Percentiles rank a stretch among this genome's conserved stretches.
These are phyloP conservation scores for Anarhynchus alexandrinus DNA, from an alignment of 2,113 vertebrate genomes.

Conservation along the genomic window DNA sequence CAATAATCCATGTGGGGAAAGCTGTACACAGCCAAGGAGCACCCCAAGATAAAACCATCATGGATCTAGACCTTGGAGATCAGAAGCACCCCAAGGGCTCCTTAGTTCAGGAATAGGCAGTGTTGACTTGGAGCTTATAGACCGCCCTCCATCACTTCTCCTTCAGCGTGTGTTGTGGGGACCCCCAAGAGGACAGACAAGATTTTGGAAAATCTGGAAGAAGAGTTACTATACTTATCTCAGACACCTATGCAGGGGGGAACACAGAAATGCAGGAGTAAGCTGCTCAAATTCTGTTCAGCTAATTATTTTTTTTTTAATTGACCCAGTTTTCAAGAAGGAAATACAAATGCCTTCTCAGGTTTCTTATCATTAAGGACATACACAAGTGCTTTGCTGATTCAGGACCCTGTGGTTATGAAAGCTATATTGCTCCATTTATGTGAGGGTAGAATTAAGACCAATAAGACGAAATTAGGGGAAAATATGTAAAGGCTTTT, in stretches of 20 bases:
- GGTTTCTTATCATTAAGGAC: neutral
- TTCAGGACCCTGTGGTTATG: neutral
- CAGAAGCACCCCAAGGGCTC: neutral
- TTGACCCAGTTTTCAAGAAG: neutral
- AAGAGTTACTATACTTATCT: neutral
- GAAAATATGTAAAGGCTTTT: neutral
- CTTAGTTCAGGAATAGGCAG: neutral
- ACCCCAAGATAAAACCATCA: neutral
- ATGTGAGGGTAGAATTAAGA: neutral
- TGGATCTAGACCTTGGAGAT: neutral
- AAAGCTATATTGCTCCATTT: neutral
- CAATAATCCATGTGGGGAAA: neutral
- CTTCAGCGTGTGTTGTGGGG: neutral
- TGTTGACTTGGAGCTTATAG: neutral
- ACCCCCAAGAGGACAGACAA: neutral
- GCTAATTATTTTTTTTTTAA: neutral
- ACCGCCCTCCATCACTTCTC: neutral
- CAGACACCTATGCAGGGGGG: rapidly evolving
- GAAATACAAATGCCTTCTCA: neutral
- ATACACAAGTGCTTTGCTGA: neutral
- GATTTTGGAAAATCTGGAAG: neutral
- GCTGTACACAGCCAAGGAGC: neutral
- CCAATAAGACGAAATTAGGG: neutral
- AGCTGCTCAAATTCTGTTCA: neutral
- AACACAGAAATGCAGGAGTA: neutral